Evolutionary conservation across 2,113 vertebrate genomes (phyloP).

Genomic region (Larimichthys polyactis): DNA sequence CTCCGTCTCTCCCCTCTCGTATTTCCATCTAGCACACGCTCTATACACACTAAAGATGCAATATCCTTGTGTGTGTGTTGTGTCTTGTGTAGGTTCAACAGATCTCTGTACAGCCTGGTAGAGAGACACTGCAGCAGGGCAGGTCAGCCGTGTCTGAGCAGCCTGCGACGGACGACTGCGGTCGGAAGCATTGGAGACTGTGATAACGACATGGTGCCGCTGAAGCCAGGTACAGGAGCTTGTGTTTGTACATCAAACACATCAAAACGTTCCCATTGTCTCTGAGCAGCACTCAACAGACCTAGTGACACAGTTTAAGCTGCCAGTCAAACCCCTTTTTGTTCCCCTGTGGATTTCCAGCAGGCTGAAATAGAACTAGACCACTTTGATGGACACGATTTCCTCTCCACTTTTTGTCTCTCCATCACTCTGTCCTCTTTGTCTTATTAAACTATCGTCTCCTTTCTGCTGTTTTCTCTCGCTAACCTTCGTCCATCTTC

Average conservation of each 20-base stretch:
- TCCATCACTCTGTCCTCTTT: conserved; percentile 23
- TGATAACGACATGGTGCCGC: conserved; percentile 82
- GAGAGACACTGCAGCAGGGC: conserved; percentile 76
- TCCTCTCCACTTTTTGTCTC: background rate
- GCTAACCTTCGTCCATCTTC: background rate
- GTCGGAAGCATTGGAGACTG: conserved; percentile 75
- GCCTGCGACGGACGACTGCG: conserved; percentile 70
- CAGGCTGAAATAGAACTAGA: conserved; percentile 56
- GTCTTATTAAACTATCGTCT: background rate
- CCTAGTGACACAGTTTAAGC: conserved; percentile 53
- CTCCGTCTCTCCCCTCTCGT: background rate
- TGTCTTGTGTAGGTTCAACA: conserved; percentile 81
- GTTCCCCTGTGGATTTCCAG: conserved; percentile 30
- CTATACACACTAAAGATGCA: background rate
- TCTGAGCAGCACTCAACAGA: conserved; percentile 20
- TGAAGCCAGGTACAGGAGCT: conserved; percentile 80
- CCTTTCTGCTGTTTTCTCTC: background rate
- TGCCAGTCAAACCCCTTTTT: conserved; percentile 43
- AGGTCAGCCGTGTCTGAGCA: conserved; percentile 73
- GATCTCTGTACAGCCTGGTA: conserved; percentile 77
- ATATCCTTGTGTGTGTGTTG: background rate
- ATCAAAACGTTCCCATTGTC: conserved; percentile 5
- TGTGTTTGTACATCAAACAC: conserved; percentile 22
- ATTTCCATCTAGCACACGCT: background rate
- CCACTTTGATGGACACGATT: conserved; percentile 8